Conservation (phyloP, 2,797 vertebrate genomes). For the Rhadinocentrus ornatus region DNA sequence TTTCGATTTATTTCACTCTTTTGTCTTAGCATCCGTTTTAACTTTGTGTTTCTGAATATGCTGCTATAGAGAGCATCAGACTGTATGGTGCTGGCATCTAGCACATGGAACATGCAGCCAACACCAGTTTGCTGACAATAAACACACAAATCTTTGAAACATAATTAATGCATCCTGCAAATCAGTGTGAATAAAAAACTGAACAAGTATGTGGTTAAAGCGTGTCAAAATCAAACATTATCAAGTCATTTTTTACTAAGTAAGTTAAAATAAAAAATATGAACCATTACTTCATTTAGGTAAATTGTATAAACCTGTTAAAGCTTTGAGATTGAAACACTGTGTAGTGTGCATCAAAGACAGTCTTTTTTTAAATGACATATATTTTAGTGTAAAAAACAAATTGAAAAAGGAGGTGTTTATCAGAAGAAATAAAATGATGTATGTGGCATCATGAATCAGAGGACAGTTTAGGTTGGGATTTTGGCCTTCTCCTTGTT, state of each 20-base stretch:
- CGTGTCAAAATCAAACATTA: not conserved
- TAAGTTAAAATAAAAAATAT: not conserved
- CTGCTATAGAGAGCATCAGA: constrained; percentile 22
- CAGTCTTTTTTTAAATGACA: not conserved
- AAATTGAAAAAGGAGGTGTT: not conserved
- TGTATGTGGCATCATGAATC: constrained; percentile 23
- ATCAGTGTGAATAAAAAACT: constrained; percentile 2
- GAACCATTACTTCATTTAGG: not conserved
- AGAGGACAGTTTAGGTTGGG: constrained; percentile 30
- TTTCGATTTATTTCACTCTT: constrained; percentile 67
- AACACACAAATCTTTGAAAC: constrained; percentile 22
- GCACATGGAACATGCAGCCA: constrained; percentile 16
- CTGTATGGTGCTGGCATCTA: constrained; percentile 9
- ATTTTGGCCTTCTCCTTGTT: constrained; percentile 46
- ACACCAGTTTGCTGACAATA: constrained; percentile 18
- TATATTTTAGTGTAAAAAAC: not conserved
- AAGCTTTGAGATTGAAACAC: not conserved
- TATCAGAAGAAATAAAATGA: constrained; percentile 14
- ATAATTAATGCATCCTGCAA: constrained; percentile 7
- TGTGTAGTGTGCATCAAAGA: constrained; percentile 11
- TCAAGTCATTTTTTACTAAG: not conserved
- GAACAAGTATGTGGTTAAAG: not conserved
- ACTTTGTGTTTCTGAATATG: constrained; percentile 38
- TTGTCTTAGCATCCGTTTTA: constrained; percentile 49
- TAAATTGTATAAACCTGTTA: not conserved